Evolutionary conservation across 2,888 invertebrate genomes (phyloP), one percentile per base, ranked within the genome.

Genomic region (Stenodera caucasica): DNA sequence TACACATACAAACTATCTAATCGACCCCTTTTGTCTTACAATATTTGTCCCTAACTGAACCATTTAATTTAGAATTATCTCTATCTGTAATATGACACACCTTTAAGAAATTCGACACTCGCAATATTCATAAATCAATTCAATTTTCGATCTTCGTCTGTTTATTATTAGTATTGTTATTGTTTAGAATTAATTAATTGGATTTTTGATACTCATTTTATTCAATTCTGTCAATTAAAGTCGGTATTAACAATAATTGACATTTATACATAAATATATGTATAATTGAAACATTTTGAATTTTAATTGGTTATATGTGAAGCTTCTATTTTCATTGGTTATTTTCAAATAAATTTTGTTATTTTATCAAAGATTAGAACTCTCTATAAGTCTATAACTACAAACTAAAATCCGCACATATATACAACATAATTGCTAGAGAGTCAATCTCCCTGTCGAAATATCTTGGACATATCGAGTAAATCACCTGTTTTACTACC

Each of bases 1-100:
- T 76, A 73, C 76, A 77, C 76, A 78, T 78, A 77, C 78, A 76
- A 77, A 78, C 78, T 79, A 75, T 77, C 77, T 78, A 75, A 78
- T 78, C 76, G 75, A 75, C 76, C 76, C 75, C 75, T 76, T 75
- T 77, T 75, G 76, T 75, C 75, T 76, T 75, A 71, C 64, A 61
- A 63, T 67, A 70, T 29, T 26, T 18, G 35, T 58, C 59, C 56
- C 57, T 50, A 51, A 67, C 63, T 60, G 32, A 37, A 49, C 11
- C 57, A 45, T 45, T 45, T 21, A 18, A 45, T 21, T 45, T 21
- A 9, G 4, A 45, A 45, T 6, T 7, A 14, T n/a, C n/a, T n/a
- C n/a, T n/a, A 11, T 9, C 37, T 18, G 8, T 18, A 18, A 40
- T 18, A 40, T 40, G 40, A 40, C 9, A 32, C 32, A 7, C 9